phyloP scores from a whole-genome alignment of 2,888 invertebrate genomes.

The Euzophera pinguis region DNA sequence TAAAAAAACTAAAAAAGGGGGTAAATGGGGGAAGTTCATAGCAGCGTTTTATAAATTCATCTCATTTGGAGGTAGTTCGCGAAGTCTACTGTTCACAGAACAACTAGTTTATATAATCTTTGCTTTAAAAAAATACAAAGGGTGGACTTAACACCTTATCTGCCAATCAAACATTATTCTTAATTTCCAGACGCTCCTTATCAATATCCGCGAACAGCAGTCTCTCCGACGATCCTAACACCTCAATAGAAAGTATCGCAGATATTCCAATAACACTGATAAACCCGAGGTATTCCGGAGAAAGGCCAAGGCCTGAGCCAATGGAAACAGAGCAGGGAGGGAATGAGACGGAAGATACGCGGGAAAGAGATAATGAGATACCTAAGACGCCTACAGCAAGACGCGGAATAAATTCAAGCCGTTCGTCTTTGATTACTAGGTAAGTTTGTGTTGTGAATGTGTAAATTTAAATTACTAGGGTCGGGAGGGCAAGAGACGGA shows the following conservation, averaged over 20 bases:
- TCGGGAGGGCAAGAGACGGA: no score
- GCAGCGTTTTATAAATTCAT: no score
- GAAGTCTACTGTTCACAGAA: no score
- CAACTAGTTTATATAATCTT: no score
- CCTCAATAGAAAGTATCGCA: conserved; percentile 67
- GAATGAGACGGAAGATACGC: conserved; percentile 13
- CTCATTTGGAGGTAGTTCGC: no score
- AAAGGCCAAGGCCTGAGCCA: conserved; percentile 23
- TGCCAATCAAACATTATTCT: no score
- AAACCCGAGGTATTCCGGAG: conserved; percentile 57
- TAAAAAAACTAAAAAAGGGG: no score
- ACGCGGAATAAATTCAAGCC: conserved; percentile 39
- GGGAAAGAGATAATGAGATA: conserved; percentile 18
- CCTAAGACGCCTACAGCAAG: conserved; percentile 54
- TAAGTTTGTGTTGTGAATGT: conserved; percentile 28
- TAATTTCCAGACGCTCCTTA: conserved; percentile 48
- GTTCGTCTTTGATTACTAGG: conserved; percentile 45
- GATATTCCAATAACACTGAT: conserved; percentile 65
- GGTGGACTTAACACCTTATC: no score
- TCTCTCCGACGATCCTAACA: conserved; percentile 65
- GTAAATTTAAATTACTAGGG: no score
- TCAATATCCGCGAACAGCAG: conserved; percentile 70
- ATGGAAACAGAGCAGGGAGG: conserved; percentile 14
- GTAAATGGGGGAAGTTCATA: no score
- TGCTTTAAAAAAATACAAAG: no score